Conservation (phyloP, 2,797 vertebrate species). For the Clarias fuscus region DNA sequence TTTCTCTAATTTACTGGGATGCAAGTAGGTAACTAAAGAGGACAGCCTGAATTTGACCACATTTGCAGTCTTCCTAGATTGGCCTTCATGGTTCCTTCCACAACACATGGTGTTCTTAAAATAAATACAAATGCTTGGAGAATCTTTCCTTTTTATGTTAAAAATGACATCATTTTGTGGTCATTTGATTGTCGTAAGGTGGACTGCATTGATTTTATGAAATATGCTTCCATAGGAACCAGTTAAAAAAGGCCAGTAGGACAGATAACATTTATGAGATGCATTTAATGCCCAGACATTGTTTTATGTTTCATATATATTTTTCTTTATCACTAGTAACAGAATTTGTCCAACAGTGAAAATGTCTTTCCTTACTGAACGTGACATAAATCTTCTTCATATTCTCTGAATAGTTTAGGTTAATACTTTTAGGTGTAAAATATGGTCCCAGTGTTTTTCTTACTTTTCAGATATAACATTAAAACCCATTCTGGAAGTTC, state of each 20-base stretch:
- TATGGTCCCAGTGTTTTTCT: too few species aligned
- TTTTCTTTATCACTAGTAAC: background rate
- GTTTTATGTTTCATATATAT: background rate
- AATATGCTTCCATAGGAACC: background rate
- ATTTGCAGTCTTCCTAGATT: conserved; percentile 7
- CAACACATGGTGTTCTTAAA: background rate
- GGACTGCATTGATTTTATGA: background rate
- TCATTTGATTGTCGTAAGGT: background rate
- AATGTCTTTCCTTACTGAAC: background rate
- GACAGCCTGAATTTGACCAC: background rate
- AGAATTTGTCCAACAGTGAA: background rate
- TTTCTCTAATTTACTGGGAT: background rate
- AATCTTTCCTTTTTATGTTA: background rate
- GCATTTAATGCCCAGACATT: background rate
- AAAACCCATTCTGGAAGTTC: too few species aligned
- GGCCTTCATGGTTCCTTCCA: background rate
- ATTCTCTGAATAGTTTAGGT: too few species aligned
- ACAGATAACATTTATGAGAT: background rate
- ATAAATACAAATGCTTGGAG: background rate
- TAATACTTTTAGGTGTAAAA: too few species aligned
- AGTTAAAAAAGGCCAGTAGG: background rate
- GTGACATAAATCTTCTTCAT: background rate
- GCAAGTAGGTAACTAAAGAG: background rate
- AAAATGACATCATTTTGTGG: background rate
- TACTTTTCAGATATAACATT: too few species aligned